Evolutionary conservation across 2,797 vertebrate genomes (phyloP), one percentile per base, ranked within the genome.

Genomic region (Salmo trutta): DNA sequence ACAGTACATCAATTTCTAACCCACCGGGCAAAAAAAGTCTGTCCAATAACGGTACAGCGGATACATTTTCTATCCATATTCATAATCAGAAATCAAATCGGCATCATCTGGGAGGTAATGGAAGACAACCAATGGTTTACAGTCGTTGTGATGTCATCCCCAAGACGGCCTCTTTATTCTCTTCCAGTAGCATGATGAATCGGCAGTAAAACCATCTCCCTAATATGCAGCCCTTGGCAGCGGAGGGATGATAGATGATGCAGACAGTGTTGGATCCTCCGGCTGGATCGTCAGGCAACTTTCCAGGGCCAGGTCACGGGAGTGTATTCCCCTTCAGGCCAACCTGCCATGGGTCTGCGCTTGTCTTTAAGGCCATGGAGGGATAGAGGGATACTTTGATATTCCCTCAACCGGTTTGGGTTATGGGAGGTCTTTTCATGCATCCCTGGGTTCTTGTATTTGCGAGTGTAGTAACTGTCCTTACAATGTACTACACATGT

Each of bases 201-300:
- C 77, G 31, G 54, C 56, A 78, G 62, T 69, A 64, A 81, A 82
- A 81, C 56, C 67, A 47, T 71, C 69, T 7, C 67, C 66, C 59
- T 79, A 77, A 78, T 75, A 78, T 80, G 85, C 59, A 79, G 82
- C 62, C 72, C 47, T 81, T 75, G 59, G 29, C 73, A 77, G 79
- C 71, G 77, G 77, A 82, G 72, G 77, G 73, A 80, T 89, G 83
- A 88, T 86, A 69, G 78, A 88, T 80, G 85, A 84, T 80, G 83
- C 85, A 88, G 85, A 84, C 87, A 80, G 81, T 41, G 64, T 64
- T 81, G 79, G 81, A 86, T 85, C 80, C 74, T 82, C 80, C 77
- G 56, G 78, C 66, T 31, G 53, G 83, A 84, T 78, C 70, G 80
- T 76, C 77, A 56, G 66, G 78, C 75, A 68, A 62, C 80, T 75